Evolutionary conservation across 2,888 invertebrate genomes (phyloP).

Genomic region (Gibbula magus): DNA sequence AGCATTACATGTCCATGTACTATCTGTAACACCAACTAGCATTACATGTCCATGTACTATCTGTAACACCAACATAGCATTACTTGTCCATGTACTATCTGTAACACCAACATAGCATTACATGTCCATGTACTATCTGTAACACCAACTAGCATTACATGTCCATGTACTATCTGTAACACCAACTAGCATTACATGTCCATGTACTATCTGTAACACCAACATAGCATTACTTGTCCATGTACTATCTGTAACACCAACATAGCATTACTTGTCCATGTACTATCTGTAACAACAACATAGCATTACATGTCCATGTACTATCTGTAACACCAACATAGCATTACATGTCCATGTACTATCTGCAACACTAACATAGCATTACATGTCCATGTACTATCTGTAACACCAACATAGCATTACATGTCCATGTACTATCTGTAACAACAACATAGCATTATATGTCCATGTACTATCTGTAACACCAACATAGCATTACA

Average conservation of each 20-base stretch:
- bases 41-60: neutral
- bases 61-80: neutral
- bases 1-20: neutral
- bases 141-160: neutral
- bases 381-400: neutral
- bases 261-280: neutral
- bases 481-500: neutral
- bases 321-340: neutral
- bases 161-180: neutral
- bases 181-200: neutral
- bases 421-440: neutral
- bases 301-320: neutral
- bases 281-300: neutral
- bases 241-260: neutral
- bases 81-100: neutral
- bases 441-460: neutral
- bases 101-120: neutral
- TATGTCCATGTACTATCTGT: neutral
- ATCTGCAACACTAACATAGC: neutral
- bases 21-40: neutral
- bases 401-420: neutral
- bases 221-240: neutral
- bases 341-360: no score
- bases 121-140: neutral
- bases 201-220: neutral